A percentile compares a stretch with the other conserved stretches of the same genome.
These are phyloP conservation scores for Zaprionus lachaisei DNA, from an alignment of 1,140 invertebrate species.

Conservation along the genomic window DNA sequence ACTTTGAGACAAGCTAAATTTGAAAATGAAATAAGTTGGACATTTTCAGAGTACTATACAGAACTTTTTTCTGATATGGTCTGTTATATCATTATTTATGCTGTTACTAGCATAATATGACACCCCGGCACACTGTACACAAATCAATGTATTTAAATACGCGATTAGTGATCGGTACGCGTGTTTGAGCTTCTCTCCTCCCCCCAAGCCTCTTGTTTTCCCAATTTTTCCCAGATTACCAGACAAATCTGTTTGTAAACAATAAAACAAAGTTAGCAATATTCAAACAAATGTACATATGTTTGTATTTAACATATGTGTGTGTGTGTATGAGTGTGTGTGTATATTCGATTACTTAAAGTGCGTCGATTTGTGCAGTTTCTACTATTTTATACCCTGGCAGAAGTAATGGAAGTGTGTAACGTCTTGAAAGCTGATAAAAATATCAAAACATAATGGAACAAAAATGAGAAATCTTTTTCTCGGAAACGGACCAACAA, in stretches of 20 bases:
- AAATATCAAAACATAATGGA: neutral
- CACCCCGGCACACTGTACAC: neutral
- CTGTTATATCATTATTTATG: neutral
- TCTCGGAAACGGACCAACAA: too few species aligned
- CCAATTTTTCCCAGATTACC: neutral
- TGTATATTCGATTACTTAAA: conserved; percentile 43
- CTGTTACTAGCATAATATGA: neutral
- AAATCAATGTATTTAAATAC: neutral
- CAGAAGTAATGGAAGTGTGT: neutral
- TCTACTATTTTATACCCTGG: neutral
- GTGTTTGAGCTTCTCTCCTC: neutral
- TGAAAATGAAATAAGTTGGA: neutral
- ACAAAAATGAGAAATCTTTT: too few species aligned
- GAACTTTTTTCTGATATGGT: neutral
- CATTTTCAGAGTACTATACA: neutral
- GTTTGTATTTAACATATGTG: conserved; percentile 4
- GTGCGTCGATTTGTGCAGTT: conserved; percentile 18
- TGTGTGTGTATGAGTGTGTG: conserved; percentile 8
- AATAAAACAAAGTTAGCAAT: neutral
- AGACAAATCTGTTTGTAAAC: neutral
- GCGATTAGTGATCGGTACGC: conserved; percentile 3
- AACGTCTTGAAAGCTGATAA: neutral
- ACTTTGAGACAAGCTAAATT: too few species aligned
- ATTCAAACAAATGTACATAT: conserved; percentile 1
- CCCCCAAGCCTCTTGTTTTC: neutral